Evolutionary conservation across 2,113 vertebrate genomes (phyloP).

Genomic region (Gambusia holbrooki): DNA sequence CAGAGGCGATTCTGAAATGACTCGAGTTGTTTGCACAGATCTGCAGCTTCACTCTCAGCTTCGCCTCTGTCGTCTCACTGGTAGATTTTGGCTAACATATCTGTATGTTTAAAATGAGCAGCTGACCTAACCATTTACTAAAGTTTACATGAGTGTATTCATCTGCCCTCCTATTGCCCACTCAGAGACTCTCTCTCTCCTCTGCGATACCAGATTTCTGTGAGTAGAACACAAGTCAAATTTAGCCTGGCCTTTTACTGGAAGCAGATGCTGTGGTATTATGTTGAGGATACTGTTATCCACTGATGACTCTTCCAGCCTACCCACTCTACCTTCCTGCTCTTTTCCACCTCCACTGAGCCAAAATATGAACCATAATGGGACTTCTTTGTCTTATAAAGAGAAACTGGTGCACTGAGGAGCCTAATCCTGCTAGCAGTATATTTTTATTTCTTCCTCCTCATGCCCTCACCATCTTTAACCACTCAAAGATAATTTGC

Average conservation of each 20-base stretch:
- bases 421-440: conserved; percentile 41
- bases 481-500: conserved; percentile 9
- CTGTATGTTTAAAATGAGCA: conserved; percentile 45
- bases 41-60: conserved; percentile 39
- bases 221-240: conserved; percentile 60
- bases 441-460: conserved; percentile 31
- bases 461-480: background rate
- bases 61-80: conserved; percentile 34
- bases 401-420: conserved; percentile 29
- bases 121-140: conserved; percentile 63
- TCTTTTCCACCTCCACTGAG: conserved; percentile 57
- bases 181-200: conserved; percentile 53
- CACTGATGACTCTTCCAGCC: conserved; percentile 66
- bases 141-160: conserved; percentile 44
- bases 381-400: conserved; percentile 47
- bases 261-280: conserved; percentile 72
- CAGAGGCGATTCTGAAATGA: conserved; percentile 37
- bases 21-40: conserved; percentile 29
- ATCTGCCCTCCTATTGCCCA: conserved; percentile 53
- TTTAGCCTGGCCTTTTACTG: conserved; percentile 64
- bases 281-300: conserved; percentile 67
- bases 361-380: conserved; percentile 61
- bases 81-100: conserved; percentile 43
- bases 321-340: conserved; percentile 64
- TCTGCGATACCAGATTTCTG: conserved; percentile 50